Percentiles rank a stretch among this genome's conserved stretches.
Evolutionary conservation across 2,888 invertebrate species (phyloP).

Genomic region (Conops quadrifasciatus): DNA sequence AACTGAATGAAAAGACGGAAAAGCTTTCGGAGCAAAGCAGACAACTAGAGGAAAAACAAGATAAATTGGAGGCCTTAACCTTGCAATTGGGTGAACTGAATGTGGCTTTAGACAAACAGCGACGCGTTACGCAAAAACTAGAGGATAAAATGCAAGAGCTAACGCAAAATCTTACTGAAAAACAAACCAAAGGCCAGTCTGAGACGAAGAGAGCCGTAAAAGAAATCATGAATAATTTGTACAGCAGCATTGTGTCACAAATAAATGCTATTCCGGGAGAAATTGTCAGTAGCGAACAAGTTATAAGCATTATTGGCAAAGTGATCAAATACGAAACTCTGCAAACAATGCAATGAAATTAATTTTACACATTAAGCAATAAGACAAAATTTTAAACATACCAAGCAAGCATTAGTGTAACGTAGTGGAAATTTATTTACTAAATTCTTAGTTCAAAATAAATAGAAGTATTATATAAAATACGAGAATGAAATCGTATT

Average conservation of each 20-base stretch:
- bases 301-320: slow-evolving; percentile 49
- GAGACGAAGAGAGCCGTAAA: slow-evolving; percentile 43
- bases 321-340: slow-evolving; percentile 52
- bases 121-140: slow-evolving; percentile 1
- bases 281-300: slow-evolving; percentile 38
- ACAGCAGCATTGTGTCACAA: slow-evolving; percentile 45
- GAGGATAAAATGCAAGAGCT: slow-evolving; percentile 20
- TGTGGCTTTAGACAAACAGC: slow-evolving; percentile 17
- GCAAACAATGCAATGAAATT: slow-evolving; percentile 44
- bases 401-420: not conserved
- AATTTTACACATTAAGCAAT: not conserved
- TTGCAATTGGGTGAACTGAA: slow-evolving; percentile 32
- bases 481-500: not conserved
- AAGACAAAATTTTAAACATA: not conserved
- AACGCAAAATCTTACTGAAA: not conserved
- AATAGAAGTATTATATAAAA: not conserved
- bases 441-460: not conserved
- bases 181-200: not conserved
- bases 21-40: slow-evolving; percentile 22
- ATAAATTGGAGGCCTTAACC: slow-evolving; percentile 21
- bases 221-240: slow-evolving; percentile 55
- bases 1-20: slow-evolving; percentile 14
- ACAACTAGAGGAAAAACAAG: slow-evolving; percentile 22
- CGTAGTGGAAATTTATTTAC: not conserved
- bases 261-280: slow-evolving; percentile 41